Base-by-base conservation (phyloP, 2,113 vertebrate genomes). In the Trematomus loennbergii region DNA sequence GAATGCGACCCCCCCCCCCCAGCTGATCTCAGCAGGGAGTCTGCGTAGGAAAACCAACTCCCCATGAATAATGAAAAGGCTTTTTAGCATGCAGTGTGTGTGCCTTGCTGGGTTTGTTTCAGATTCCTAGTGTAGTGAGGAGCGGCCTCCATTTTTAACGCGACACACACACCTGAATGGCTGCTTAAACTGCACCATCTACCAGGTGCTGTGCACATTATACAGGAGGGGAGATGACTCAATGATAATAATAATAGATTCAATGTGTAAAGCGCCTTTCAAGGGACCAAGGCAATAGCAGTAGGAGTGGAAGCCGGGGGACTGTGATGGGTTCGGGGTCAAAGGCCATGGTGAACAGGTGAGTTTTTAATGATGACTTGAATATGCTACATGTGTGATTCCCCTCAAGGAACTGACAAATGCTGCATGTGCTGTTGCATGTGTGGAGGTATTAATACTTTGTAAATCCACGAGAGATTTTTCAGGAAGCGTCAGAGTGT, bases 41-140 rank as follows among this genome's bases (percentile, higher is more conserved):
- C 89, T 79, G 68, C 69, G 36, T 5, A 1, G 68, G 52, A 84
- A 83, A 86, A 89, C 46, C 82, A 87, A 70, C 73, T 78, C 65
- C 0, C 33, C 90, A 92, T 94, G 79, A 91, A 94, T 94, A 93
- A 92, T 90, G 79, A 92, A 88, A 33, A 67, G 45, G 76, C 43
- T 72, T 84, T 71, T 93, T 78, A 84, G 61, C 85, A 81, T 88
- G 82, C 86, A 84, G 81, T 3, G 59, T 58, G 18, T 61, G 18
- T 55, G 17, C 16, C 70, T 72, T 67, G 75, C 69, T 36, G 16
- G 58, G 71, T 49, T 84, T 65, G 54, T 79, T 22, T 69, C 63
- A 77, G 82, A 83, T 78, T 63, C 3, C 49, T 54, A 36, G 78
- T n/a, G 12, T 50, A 16, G 76, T 59, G 40, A 69, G 81, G 48